Base-by-base conservation (phyloP, 2,888 invertebrate species). In the Ichneumon xanthorius region DNA sequence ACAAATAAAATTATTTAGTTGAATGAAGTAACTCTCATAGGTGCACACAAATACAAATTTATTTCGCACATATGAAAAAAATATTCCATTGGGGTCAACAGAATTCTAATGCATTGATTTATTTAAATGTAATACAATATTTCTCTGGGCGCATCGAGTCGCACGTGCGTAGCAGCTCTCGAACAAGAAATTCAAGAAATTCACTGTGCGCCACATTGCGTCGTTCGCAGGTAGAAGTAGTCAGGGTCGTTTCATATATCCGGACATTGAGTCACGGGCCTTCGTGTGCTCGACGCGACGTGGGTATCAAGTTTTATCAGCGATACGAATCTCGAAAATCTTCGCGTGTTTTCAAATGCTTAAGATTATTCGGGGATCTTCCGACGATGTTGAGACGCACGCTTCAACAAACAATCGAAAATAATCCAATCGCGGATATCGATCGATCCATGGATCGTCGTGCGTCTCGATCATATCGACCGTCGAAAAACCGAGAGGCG, bases 351-450 rank as follows among this genome's bases (percentile, higher is more conserved):
- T 50, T 65, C 3, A 6, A 16, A 71, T 71, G 11, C 48, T n/a
- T n/a, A 5, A 50, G 45, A 37, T 26, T 26, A 26, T 26, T 26
- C 26, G 26, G 26, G 2, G 26, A 26, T 26, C 26, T 26, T 2
- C 26, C 26, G 26, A 26, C 26, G 26, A 26, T 26, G 2, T 26
- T n/a, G 3, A n/a, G 5, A n/a, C 0, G 33, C 4, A 6, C 33
- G 30, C 2, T 16, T 33, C 16, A 1, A 16, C 6, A n/a, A 14
- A 16, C 14, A 7, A 30, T 14, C 45, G 33, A 26, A 72, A 81
- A 83, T 88, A 84, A 86, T 26, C 14, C 84, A 78, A 85, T 89
- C 76, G 88, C 88, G 85, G 86, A 87, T 58, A 68, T 71, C 53
- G 55, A 22, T 86, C 67, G 80, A 58, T 26, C 11, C n/a, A n/a